Conservation (phyloP, 30 jellyfish, hydroid and myxozoan species). For the Hydra vulgaris region DNA sequence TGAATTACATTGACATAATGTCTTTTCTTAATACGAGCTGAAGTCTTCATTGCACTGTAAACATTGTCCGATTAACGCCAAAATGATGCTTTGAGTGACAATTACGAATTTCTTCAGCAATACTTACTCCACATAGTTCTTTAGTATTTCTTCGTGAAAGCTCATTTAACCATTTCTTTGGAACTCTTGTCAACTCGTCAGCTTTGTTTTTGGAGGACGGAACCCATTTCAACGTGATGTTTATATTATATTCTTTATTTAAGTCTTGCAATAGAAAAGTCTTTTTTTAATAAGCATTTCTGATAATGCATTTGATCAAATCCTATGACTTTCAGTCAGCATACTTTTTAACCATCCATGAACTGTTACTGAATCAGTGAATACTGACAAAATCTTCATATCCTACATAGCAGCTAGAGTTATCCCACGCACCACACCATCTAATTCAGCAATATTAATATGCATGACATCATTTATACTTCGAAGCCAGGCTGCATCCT, state of each 20-base stretch:
- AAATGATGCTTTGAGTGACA: background rate
- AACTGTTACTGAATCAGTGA: background rate
- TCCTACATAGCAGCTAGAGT: background rate
- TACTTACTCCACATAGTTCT: too few species aligned
- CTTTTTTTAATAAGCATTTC: background rate
- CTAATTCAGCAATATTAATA: background rate
- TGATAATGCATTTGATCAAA: background rate
- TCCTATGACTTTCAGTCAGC: background rate
- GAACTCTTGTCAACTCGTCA: background rate
- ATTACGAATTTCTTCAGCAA: too few species aligned
- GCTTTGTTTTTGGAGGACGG: background rate
- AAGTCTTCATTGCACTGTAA: background rate
- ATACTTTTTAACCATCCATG: background rate
- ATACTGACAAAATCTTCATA: background rate
- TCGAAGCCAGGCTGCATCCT: background rate
- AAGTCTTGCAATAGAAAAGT: background rate
- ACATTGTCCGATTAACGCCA: background rate
- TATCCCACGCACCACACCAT: background rate
- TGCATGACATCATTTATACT: background rate
- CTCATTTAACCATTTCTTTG: background rate
- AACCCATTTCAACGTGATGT: background rate
- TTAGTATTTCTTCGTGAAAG: background rate
- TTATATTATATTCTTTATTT: background rate
- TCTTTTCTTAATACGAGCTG: background rate
- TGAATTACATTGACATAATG: background rate